Base-by-base conservation (phyloP, 2,888 invertebrate genomes). In the Sceliomorpha sp. region DNA sequence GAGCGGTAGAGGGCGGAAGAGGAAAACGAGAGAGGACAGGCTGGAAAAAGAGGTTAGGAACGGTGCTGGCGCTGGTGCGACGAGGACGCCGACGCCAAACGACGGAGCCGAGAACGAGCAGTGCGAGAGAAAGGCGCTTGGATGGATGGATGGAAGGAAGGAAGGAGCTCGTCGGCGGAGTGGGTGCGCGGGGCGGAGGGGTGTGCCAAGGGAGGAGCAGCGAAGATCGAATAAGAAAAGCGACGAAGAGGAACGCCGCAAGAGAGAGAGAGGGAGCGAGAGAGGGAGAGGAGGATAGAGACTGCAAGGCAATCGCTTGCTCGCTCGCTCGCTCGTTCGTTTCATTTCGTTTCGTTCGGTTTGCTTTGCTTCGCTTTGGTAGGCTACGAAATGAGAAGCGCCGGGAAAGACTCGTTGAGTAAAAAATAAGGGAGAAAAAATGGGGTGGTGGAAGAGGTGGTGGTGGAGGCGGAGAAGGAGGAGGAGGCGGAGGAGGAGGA, bases 201-300 rank as follows among this genome's bases (percentile, higher is more conserved):
- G 53, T n/a, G 51, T 45, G 31, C 31, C 39, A 73, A 63, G 50
- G 68, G 67, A 73, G 74, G 71, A 71, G 79, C 80, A 81, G 79
- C 70, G 69, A 76, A 75, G 76, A 75, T 74, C 81, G 84, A 84
- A 82, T 82, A 83, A 84, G 84, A 83, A 82, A 79, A 77, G 71
- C 77, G 74, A 77, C 80, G 60, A 44, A 48, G 42, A 17, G 44
- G 31, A 27, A 47, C 31, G 37, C 37, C 31, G 48, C 53, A 47
- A 69, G 58, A 56, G 27, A 48, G 42, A 31, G 55, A 58, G 63
- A 55, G 47, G 59, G 50, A 50, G 34, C 39, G 39, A 70, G 59
- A 58, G 60, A 59, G 13, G 14, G 17, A 27, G 34, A 58, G 17
- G 42, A 45, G 29, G 27, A 13, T 34, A 20, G 29, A 37, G 39